These are phyloP conservation scores for Rhinophrynus dorsalis DNA, from an alignment of 2,797 vertebrate genomes.

Conservation along the genomic window DNA sequence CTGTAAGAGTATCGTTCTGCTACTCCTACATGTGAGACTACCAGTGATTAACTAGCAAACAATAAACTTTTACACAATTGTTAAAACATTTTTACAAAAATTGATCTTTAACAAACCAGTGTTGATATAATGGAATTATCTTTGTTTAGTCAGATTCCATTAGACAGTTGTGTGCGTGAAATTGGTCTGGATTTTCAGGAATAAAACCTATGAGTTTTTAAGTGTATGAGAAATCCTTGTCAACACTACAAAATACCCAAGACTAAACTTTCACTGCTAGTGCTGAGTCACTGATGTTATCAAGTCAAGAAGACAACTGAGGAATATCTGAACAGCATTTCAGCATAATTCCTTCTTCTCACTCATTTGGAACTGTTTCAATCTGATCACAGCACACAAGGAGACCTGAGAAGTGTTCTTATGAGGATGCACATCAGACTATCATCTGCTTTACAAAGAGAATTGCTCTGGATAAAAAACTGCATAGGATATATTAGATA, in stretches of 20 bases:
- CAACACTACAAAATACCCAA: conserved; percentile 1
- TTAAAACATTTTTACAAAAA: no score
- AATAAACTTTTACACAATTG: no score
- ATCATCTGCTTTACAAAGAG: neutral
- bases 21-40: no score
- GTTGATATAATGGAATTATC: neutral
- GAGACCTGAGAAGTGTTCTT: neutral
- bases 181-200: no score
- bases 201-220: no score
- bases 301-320: conserved; percentile 16
- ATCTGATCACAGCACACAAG: conserved; percentile 1
- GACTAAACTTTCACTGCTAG: neutral
- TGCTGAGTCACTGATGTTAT: conserved; percentile 8
- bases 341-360: conserved; percentile 23
- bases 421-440: neutral
- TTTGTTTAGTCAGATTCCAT: no score
- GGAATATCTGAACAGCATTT: conserved; percentile 17
- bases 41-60: no score
- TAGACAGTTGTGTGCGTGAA: no score
- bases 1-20: no score
- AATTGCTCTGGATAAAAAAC: no score
- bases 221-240: conserved; percentile 7
- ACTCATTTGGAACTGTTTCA: conserved; percentile 2
- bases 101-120: no score
- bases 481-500: no score